phyloP scores from a whole-genome alignment of 2,113 vertebrate genomes.

The Epinephelus fuscoguttatus region DNA sequence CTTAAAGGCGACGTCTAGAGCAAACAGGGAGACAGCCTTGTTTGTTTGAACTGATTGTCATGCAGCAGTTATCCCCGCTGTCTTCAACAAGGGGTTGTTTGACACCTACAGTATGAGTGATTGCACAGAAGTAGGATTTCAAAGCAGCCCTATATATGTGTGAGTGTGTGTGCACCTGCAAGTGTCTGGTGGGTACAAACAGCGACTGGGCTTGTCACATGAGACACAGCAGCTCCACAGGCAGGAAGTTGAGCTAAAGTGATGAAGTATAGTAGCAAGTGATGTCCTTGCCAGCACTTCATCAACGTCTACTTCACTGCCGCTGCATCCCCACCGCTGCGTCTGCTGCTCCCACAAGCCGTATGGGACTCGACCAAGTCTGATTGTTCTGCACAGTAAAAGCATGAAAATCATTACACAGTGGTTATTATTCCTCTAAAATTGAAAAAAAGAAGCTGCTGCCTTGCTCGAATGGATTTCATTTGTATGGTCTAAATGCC shows the following conservation, averaged over 20 bases:
- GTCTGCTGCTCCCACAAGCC: slow-evolving; percentile 9
- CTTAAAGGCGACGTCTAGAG: slow-evolving; percentile 21
- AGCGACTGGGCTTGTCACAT: slow-evolving; percentile 50
- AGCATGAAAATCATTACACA: slow-evolving; percentile 16
- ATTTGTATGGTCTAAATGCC: slow-evolving; percentile 36
- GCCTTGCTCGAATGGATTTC: slow-evolving; percentile 31
- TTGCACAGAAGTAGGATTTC: slow-evolving; percentile 52
- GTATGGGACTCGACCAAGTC: slow-evolving; percentile 10
- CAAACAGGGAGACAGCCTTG: slow-evolving; percentile 25
- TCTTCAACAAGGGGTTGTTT: slow-evolving; percentile 47
- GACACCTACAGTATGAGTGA: slow-evolving; percentile 51
- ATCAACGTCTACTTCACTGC: slow-evolving; percentile 30
- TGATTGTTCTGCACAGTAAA: slow-evolving; percentile 27
- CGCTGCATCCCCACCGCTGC: slow-evolving; percentile 7
- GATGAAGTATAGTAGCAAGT: slow-evolving; percentile 41
- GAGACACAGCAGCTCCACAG: slow-evolving; percentile 48
- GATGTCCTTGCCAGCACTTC: slow-evolving; percentile 36
- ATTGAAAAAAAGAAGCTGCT: slow-evolving; percentile 30
- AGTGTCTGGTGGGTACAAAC: slow-evolving; percentile 42
- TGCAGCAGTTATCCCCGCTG: slow-evolving; percentile 54
- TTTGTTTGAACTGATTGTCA: slow-evolving; percentile 64
- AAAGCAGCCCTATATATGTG: slow-evolving; percentile 23
- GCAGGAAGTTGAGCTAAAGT: slow-evolving; percentile 62
- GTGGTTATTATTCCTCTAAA: slow-evolving; percentile 16
- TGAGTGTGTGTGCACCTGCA: slow-evolving; percentile 35